Conservation (phyloP, 2,113 vertebrate species). For the Ailurus styani region DNA sequence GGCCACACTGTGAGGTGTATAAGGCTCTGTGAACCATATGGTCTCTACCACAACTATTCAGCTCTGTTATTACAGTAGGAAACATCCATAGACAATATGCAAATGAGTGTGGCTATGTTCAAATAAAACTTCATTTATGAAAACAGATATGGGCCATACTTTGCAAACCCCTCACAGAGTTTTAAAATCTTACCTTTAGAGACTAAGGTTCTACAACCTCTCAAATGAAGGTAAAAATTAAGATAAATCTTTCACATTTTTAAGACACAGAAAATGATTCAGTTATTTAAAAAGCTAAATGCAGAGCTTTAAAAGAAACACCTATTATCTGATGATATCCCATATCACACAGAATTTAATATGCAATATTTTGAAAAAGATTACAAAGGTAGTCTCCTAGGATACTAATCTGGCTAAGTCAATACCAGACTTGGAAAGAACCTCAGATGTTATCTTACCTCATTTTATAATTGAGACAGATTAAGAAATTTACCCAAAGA, state of each 20-base stretch:
- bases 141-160: not conserved
- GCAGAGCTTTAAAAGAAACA: not conserved
- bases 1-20: not conserved
- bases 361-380: not conserved
- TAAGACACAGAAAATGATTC: not conserved
- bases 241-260: not conserved
- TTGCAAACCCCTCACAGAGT: not conserved
- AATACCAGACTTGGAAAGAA: not conserved
- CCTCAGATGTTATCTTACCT: not conserved
- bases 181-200: not conserved
- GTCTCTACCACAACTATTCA: not conserved
- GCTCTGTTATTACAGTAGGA: not conserved
- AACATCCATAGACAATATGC: not conserved
- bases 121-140: slow-evolving; percentile 24
- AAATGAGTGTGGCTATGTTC: not conserved
- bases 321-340: not conserved
- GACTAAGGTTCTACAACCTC: not conserved
- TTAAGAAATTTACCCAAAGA: not conserved
- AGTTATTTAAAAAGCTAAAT: slow-evolving; percentile 23
- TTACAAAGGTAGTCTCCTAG: not conserved
- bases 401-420: not conserved
- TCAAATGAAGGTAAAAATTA: not conserved
- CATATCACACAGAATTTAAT: not conserved
- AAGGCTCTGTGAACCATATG: not conserved
- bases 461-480: not conserved